Evolutionary conservation across 2,888 invertebrate species (phyloP).

Genomic region (Ariolimax columbianus): DNA sequence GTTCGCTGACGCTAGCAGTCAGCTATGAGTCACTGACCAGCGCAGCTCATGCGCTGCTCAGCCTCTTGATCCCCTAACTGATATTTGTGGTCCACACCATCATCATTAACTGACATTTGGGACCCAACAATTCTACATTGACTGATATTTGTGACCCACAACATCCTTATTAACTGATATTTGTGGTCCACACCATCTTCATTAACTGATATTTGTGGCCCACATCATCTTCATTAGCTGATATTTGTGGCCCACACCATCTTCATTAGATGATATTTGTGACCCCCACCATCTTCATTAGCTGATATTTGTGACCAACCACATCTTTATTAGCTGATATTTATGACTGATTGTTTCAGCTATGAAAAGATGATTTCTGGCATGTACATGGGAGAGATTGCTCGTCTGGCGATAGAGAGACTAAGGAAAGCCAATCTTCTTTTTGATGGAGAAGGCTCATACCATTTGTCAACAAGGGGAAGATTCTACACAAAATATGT

Average conservation of each 20-base stretch:
- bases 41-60: too few relatives aligned
- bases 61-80: too few relatives aligned
- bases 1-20: too few relatives aligned
- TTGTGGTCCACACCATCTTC: too few relatives aligned
- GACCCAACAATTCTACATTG: background rate
- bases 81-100: background rate
- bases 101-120: too few relatives aligned
- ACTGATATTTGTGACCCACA: background rate
- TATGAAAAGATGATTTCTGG: constrained; percentile 99
- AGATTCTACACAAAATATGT: constrained; percentile 98
- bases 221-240: background rate
- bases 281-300: too few relatives aligned
- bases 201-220: background rate
- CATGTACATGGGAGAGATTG: constrained; percentile 99
- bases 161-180: too few relatives aligned
- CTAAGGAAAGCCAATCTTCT: constrained; percentile 84
- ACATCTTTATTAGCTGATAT: background rate
- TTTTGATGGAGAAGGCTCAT: constrained; percentile 90
- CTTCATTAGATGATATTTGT: too few relatives aligned
- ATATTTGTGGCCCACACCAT: background rate
- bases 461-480: constrained; percentile 87
- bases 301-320: background rate
- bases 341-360: constrained; percentile 78
- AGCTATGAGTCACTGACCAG: too few relatives aligned
- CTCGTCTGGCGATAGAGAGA: constrained; percentile 89